These are phyloP conservation scores for Orientallactaga bullata DNA, from an alignment of 2,113 vertebrate species.

Conservation along the genomic window DNA sequence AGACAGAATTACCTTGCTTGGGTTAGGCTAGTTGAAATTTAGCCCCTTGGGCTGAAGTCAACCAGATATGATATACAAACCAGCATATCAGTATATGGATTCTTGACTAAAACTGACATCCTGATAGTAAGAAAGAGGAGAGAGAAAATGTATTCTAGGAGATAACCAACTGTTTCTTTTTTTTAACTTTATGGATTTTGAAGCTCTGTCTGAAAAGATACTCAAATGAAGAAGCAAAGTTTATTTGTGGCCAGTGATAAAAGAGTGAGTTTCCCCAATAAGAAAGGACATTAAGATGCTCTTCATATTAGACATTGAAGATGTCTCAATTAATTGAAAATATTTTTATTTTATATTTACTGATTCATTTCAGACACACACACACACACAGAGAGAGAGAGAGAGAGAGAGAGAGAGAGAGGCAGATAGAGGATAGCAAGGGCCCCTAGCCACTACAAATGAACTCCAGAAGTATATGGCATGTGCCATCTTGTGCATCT, in stretches of 20 bases:
- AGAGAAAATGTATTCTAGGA: not conserved
- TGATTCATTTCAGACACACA: no score
- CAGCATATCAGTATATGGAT: not conserved
- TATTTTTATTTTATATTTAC: no score
- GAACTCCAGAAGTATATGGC: no score
- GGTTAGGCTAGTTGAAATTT: conserved; percentile 13
- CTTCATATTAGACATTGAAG: not conserved
- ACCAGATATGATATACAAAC: not conserved
- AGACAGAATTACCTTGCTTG: not conserved
- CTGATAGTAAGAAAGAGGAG: not conserved
- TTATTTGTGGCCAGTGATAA: not conserved
- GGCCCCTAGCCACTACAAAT: no score
- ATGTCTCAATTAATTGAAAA: not conserved
- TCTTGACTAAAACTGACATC: not conserved
- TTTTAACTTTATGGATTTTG: conserved; percentile 13
- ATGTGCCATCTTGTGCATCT: no score
- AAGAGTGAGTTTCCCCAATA: not conserved
- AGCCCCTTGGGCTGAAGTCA: not conserved
- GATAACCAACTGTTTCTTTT: not conserved
- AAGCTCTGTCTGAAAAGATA: not conserved
- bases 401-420: no score
- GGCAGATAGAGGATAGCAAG: no score
- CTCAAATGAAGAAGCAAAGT: not conserved
- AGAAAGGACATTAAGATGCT: not conserved
- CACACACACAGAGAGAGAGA: no score